A percentile compares a stretch with the other conserved stretches of the same genome.
These are phyloP conservation scores for Papilio glaucus DNA, from an alignment of 1,140 invertebrate genomes.

Conservation along the genomic window DNA sequence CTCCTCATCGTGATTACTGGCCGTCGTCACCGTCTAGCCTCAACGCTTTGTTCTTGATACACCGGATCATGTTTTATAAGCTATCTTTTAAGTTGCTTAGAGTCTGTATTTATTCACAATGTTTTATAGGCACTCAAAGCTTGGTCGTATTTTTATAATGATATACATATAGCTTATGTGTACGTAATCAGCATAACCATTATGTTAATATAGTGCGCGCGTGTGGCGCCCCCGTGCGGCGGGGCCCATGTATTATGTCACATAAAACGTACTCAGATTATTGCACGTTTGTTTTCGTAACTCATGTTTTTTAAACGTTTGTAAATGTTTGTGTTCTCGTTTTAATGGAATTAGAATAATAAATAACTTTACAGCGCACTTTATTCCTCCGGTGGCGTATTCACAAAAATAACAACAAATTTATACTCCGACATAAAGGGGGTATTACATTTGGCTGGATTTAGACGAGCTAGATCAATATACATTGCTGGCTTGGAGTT, in stretches of 20 bases:
- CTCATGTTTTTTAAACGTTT: conserved; percentile 20
- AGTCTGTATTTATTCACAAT: not conserved
- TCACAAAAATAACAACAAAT: not conserved
- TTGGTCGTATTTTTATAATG: not conserved
- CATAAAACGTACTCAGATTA: conserved; percentile 24
- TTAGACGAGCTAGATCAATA: no score
- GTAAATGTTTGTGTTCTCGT: not conserved
- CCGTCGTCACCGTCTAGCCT: no score
- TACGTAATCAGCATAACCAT: conserved; percentile 3
- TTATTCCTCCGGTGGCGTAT: not conserved
- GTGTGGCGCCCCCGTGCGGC: not conserved
- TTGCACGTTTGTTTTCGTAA: conserved; percentile 5
- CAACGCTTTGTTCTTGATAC: no score
- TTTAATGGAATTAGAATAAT: conserved; percentile 23
- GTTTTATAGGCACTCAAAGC: not conserved
- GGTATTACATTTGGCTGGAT: no score
- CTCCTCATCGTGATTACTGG: no score
- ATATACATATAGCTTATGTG: not conserved
- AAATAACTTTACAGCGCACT: conserved; percentile 16
- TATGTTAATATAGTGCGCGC: conserved; percentile 3
- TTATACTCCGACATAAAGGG: not conserved
- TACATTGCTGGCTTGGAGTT: no score
- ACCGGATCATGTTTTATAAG: no score
- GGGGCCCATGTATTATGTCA: not conserved
- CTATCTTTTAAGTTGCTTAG: not conserved